Evolutionary conservation across 2,888 invertebrate genomes (phyloP).

Genomic region (Cryptus viduatorius): DNA sequence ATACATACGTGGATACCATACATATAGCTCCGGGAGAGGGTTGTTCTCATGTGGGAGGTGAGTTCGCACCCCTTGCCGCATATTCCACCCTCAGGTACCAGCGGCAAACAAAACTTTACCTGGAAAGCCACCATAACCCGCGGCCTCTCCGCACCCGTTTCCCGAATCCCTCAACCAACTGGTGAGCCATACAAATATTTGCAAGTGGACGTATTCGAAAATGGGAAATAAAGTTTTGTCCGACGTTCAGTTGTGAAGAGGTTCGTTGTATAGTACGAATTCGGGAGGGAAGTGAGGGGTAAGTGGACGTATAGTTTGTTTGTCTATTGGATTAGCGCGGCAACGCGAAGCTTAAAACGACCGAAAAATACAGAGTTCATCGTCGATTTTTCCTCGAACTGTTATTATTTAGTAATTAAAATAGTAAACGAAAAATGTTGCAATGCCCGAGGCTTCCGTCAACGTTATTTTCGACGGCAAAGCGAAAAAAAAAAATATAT

Average conservation of each 20-base stretch:
- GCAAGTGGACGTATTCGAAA: constrained; percentile 43
- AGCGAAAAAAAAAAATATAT: too few species aligned
- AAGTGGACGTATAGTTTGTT: not conserved
- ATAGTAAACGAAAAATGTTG: too few species aligned
- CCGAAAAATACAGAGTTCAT: not conserved
- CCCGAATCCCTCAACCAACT: constrained; percentile 22
- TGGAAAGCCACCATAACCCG: not conserved
- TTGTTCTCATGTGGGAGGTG: not conserved
- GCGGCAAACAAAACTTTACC: constrained; percentile 34
- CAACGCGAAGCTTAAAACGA: not conserved
- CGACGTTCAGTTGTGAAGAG: not conserved
- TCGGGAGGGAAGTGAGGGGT: not conserved
- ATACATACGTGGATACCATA: not conserved
- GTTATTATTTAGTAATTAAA: not conserved
- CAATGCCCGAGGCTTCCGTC: too few species aligned
- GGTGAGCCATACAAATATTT: constrained; percentile 55
- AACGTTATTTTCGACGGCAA: too few species aligned
- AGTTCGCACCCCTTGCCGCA: constrained; percentile 7
- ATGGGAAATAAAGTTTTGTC: constrained; percentile 46
- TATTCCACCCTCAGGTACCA: not conserved
- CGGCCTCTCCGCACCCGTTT: not conserved
- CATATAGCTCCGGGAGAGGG: not conserved
- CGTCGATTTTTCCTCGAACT: not conserved
- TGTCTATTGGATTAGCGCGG: not conserved
- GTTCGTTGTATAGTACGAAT: not conserved